These are phyloP conservation scores for Bombus soroeensis DNA, from an alignment of 1,140 invertebrate genomes.

Conservation along the genomic window DNA sequence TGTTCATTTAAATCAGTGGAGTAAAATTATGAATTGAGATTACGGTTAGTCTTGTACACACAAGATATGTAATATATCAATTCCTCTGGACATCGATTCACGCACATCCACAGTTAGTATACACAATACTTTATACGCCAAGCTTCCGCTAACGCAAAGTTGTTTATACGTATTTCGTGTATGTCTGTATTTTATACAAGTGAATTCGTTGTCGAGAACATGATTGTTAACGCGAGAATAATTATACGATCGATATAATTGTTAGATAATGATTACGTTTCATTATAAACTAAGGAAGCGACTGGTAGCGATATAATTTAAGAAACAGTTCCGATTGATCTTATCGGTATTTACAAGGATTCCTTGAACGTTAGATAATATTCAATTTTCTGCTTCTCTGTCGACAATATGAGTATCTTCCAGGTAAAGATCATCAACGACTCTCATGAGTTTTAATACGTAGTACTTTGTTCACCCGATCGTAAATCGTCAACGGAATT, in stretches of 20 bases:
- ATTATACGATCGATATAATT: not conserved
- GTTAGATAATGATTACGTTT: not conserved
- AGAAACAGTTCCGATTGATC: not conserved
- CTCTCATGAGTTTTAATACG: not conserved
- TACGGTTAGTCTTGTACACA: not conserved
- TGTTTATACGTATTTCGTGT: slow-evolving; percentile 6
- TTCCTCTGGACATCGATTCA: not conserved
- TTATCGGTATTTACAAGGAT: not conserved
- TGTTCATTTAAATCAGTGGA: not conserved
- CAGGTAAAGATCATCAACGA: not conserved
- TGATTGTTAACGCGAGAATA: slow-evolving; percentile 9
- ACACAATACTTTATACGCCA: not conserved
- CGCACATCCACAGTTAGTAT: not conserved
- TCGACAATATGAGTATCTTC: not conserved
- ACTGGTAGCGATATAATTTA: not conserved
- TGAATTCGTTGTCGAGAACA: not conserved
- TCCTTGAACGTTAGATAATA: not conserved
- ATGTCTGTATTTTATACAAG: not conserved
- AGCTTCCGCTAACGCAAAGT: not conserved
- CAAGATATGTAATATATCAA: not conserved
- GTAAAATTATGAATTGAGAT: not conserved
- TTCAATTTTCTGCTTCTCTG: not conserved
- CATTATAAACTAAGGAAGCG: not conserved
- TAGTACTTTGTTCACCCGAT: not conserved
- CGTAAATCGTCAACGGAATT: not conserved